Evolutionary conservation across 2,113 vertebrate species (phyloP).

Genomic region (Pollimyrus isidori): DNA sequence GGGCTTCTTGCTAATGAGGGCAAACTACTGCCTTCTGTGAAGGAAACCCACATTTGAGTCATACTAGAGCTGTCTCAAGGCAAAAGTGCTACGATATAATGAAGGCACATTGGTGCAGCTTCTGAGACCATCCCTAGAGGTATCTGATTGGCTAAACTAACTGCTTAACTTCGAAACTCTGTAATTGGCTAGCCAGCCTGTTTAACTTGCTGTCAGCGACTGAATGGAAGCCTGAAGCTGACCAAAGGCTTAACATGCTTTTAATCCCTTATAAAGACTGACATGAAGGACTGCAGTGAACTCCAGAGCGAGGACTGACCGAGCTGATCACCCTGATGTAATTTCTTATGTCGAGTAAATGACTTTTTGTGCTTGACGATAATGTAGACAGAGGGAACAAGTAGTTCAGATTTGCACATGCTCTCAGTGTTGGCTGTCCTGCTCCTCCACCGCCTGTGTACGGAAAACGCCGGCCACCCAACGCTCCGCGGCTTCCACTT

Average conservation of each 20-base stretch:
- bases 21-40: neutral
- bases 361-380: neutral
- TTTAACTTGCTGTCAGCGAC: neutral
- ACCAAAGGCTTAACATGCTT: neutral
- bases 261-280: neutral
- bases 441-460: neutral
- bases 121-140: neutral
- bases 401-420: neutral
- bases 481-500: neutral
- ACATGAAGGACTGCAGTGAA: neutral
- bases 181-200: neutral
- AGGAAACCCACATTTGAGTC: neutral
- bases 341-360: neutral
- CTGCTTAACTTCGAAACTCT: constrained; percentile 1
- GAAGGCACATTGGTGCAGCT: neutral
- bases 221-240: neutral
- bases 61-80: neutral
- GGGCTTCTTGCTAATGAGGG: neutral
- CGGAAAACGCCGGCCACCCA: neutral
- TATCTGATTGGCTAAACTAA: neutral
- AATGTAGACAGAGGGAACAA: no score
- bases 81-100: neutral
- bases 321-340: neutral
- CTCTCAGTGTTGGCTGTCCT: neutral
- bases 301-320: neutral